These are phyloP conservation scores for Amazona finschi DNA, from an alignment of 2,797 vertebrate genomes.

Conservation along the genomic window DNA sequence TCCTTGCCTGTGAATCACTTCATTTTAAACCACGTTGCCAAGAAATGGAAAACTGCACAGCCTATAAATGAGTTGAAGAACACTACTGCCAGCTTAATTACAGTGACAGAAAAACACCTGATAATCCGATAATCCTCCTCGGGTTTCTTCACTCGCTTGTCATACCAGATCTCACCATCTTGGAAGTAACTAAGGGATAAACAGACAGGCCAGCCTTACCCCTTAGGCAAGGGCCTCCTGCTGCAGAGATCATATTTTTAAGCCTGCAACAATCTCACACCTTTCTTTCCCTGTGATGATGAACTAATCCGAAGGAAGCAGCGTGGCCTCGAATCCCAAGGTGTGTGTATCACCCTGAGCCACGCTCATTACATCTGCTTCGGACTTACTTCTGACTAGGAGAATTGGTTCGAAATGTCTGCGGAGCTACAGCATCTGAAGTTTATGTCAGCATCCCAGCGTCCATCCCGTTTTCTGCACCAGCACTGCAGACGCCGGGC, in stretches of 20 bases:
- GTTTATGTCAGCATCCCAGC: background rate
- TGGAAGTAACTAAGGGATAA: background rate
- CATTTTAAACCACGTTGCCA: background rate
- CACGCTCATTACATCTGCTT: background rate
- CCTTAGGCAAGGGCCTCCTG: background rate
- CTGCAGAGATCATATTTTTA: background rate
- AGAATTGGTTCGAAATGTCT: background rate
- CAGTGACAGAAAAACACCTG: background rate
- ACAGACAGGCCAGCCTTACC: background rate
- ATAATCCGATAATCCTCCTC: background rate
- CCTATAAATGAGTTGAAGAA: background rate
- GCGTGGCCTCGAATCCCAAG: background rate
- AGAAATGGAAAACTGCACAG: background rate
- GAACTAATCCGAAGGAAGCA: background rate
- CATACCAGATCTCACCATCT: background rate
- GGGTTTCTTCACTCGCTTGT: background rate
- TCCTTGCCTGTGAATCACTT: background rate
- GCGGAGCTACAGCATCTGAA: background rate
- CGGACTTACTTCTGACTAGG: background rate
- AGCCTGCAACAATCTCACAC: background rate
- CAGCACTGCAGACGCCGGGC: background rate
- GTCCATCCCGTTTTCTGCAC: slow-evolving; percentile 5
- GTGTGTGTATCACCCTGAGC: background rate
- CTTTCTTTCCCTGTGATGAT: background rate
- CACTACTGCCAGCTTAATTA: background rate